Evolutionary conservation across 2,888 invertebrate species (phyloP).

Genomic region (Hypomecis atomaria): DNA sequence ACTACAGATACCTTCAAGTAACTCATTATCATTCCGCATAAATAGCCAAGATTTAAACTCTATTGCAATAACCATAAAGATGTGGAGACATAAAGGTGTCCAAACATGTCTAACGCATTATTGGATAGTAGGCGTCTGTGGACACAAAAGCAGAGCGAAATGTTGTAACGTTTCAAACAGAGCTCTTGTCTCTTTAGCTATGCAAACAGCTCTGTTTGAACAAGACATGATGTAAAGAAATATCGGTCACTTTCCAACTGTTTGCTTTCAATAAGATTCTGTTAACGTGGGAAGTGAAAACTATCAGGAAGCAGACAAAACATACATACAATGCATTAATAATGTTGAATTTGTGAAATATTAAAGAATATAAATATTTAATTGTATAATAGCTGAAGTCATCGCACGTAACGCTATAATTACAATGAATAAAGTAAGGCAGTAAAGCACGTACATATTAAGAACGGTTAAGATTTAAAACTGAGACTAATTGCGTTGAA

Average conservation of each 20-base stretch:
- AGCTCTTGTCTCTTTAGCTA: conserved; percentile 42
- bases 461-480: conserved; percentile 44
- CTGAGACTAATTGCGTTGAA: conserved; percentile 42
- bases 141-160: conserved; percentile 42
- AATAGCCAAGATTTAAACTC: conserved; percentile 22
- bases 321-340: conserved; percentile 36
- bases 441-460: conserved; percentile 33
- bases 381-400: conserved; percentile 29
- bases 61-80: conserved; percentile 23
- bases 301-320: conserved; percentile 34
- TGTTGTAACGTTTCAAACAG: conserved; percentile 40
- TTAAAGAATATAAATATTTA: conserved; percentile 37
- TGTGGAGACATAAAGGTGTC: conserved; percentile 16
- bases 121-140: conserved; percentile 40
- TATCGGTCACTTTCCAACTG: conserved; percentile 43
- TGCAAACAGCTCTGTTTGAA: conserved; percentile 42
- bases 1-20: conserved; percentile 31
- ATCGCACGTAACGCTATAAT: conserved; percentile 38
- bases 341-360: conserved; percentile 21
- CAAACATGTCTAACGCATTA: conserved; percentile 32
- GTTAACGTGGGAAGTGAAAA: conserved; percentile 42
- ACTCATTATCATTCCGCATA: conserved; percentile 27
- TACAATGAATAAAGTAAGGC: conserved; percentile 34
- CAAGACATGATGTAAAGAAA: conserved; percentile 39
- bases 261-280: conserved; percentile 41